Evolutionary conservation across 2,888 invertebrate species (phyloP).

Genomic region (Platynereis dumerilii): DNA sequence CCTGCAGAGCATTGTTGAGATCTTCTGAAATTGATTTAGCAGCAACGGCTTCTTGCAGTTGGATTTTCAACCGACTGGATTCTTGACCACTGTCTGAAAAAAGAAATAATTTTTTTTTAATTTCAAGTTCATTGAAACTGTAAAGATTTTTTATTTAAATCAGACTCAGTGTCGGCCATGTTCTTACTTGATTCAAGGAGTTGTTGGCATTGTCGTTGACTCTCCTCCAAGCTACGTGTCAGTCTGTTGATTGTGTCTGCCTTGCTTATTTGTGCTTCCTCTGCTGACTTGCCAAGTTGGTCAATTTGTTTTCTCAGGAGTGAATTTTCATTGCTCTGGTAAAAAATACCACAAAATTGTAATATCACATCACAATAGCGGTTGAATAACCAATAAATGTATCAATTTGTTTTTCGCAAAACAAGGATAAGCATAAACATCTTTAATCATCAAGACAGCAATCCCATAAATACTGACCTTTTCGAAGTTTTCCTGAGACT

Average conservation of each 20-base stretch:
- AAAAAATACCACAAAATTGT: conserved; percentile 1
- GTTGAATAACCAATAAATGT: no score
- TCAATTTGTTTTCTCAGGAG: conserved; percentile 46
- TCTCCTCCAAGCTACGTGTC: conserved; percentile 56
- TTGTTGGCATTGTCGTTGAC: conserved; percentile 58
- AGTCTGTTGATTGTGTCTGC: conserved; percentile 59
- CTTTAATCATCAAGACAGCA: no score
- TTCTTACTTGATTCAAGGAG: conserved; percentile 53
- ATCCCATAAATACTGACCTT: conserved; percentile 47
- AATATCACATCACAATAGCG: no score
- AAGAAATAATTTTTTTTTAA: no score
- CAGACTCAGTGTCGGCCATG: no score
- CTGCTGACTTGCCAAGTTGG: conserved; percentile 44
- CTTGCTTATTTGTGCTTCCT: conserved; percentile 54
- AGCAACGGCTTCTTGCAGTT: conserved; percentile 50
- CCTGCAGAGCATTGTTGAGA: conserved; percentile 54
- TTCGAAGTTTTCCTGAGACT: conserved; percentile 30
- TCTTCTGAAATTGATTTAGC: conserved; percentile 52
- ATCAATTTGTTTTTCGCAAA: no score
- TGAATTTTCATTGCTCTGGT: conserved; percentile 49
- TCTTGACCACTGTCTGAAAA: conserved; percentile 51
- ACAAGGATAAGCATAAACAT: no score
- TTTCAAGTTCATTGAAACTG: no score
- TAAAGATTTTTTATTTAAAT: no score
- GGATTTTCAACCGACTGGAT: conserved; percentile 47